Base-by-base conservation (phyloP, 2,888 invertebrate genomes). In the Mesoligia furuncula region DNA sequence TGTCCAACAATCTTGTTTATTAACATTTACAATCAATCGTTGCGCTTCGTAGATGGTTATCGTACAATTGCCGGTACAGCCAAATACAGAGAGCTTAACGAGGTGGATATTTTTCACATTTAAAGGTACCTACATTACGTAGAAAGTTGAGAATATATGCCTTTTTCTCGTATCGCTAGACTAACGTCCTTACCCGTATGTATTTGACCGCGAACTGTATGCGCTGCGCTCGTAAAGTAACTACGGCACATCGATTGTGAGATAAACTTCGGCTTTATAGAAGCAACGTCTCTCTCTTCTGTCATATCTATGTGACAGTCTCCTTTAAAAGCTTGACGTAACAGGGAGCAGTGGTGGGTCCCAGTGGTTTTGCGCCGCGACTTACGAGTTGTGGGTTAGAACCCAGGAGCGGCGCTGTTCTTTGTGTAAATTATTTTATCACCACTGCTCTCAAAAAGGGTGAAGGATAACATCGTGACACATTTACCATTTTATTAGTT, bases 61-160 rank as follows among this genome's bases (percentile, higher is more conserved):
- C 81, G 72, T 39, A 27, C 85, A 73, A 80, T 73, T 73, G 70
- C 9, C 36, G n/a, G 85, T 82, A 82, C 81, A 45, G 7, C 36
- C 81, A 67, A 62, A 31, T 64, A 81, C 85, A 81, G 54, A 70
- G 20, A 31, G 54, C 57, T 0, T 24, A 69, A 48, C 54, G 15
- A 51, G 13, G 13, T 27, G n/a, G 15, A 59, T 65, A 42, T 68
- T 77, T 27, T 65, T 54, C 9, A 61, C 24, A 36, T 24, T 20
- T 51, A 51, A 20, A 2, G 17, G 20, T 51, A 51, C 51, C 51
- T 51, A 51, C 8, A 20, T 5, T 13, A 39, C 31, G 24, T 54
- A 45, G 6, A 65, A 31, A 71, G n/a, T 27, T 62, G 4, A 9
- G 24, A 36, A 17, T 6, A 7, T 15, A 3, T 17, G 51, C 51